A percentile compares a stretch with the other conserved stretches of the same genome.
Evolutionary conservation across 2,113 vertebrate genomes (phyloP).

Genomic region (Jacana jacana): DNA sequence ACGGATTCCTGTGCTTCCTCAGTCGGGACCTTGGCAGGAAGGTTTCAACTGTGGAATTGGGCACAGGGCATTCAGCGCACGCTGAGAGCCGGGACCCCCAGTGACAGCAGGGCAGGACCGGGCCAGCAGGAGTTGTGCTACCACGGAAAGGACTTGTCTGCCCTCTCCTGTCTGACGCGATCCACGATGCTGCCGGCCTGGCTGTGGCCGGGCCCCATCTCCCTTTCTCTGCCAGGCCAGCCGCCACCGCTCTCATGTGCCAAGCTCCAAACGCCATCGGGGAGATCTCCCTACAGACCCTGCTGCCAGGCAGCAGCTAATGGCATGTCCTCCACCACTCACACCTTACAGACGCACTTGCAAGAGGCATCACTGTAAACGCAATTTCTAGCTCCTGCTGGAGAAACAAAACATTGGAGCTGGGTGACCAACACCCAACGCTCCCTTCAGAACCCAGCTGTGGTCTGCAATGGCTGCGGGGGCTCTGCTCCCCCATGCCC

Average conservation of each 20-base stretch:
- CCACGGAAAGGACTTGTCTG: neutral
- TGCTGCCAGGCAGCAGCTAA: neutral
- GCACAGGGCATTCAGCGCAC: neutral
- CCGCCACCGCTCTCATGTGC: accelerated
- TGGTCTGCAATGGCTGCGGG: neutral
- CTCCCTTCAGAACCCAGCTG: neutral
- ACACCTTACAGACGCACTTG: neutral
- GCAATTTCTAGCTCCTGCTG: neutral
- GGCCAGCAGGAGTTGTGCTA: neutral
- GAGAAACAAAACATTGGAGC: neutral
- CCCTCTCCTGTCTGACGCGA: neutral
- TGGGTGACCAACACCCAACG: neutral
- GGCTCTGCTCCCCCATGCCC: neutral
- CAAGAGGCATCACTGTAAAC: neutral
- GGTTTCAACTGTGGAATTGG: neutral
- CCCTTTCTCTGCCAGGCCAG: neutral
- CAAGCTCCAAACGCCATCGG: neutral
- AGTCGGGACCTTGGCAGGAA: neutral
- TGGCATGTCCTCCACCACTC: neutral
- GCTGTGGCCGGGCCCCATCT: neutral
- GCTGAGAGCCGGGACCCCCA: neutral
- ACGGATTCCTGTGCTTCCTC: neutral
- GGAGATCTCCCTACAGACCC: neutral
- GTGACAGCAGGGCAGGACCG: neutral
- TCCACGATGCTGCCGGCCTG: neutral